A percentile compares a stretch with the other conserved stretches of the same genome.
These are phyloP conservation scores for Rhabditoides inermis DNA, from an alignment of 2,888 invertebrate genomes.

Conservation along the genomic window DNA sequence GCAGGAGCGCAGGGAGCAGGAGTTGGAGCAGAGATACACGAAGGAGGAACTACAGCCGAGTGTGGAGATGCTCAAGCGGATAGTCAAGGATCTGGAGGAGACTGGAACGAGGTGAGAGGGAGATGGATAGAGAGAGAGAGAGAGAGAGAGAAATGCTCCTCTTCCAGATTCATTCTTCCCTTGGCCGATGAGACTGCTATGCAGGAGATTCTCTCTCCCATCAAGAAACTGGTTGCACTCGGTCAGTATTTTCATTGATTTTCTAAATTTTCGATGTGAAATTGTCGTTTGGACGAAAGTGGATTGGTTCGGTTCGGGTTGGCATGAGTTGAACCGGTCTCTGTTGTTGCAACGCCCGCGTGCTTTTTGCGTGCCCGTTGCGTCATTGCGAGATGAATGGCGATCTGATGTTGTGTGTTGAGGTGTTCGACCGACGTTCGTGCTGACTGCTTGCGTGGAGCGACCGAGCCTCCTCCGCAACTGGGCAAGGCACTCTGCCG, in stretches of 20 bases:
- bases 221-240: not conserved
- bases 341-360: too few relatives aligned
- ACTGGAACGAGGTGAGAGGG: not conserved
- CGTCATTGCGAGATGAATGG: too few relatives aligned
- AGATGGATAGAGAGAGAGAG: too few relatives aligned
- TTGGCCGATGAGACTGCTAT: slow-evolving; percentile 4
- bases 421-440: slow-evolving; percentile 5
- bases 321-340: too few relatives aligned
- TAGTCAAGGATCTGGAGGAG: slow-evolving; percentile 5
- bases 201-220: slow-evolving; percentile 1
- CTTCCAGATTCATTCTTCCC: slow-evolving; percentile 4
- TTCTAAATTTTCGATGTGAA: not conserved
- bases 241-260: slow-evolving; percentile 1
- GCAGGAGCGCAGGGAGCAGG: too few relatives aligned
- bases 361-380: too few relatives aligned
- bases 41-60: slow-evolving; percentile 4
- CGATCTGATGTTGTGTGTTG: too few relatives aligned
- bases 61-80: slow-evolving; percentile 3
- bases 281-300: not conserved
- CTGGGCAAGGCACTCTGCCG: too few relatives aligned
- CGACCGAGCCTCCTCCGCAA: slow-evolving; percentile 1
- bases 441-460: slow-evolving; percentile 3
- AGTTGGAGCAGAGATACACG: too few relatives aligned
- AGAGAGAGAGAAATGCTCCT: too few relatives aligned
- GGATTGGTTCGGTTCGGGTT: too few relatives aligned